Base-by-base conservation (phyloP, 2,797 vertebrate genomes). In the Artibeus lituratus region DNA sequence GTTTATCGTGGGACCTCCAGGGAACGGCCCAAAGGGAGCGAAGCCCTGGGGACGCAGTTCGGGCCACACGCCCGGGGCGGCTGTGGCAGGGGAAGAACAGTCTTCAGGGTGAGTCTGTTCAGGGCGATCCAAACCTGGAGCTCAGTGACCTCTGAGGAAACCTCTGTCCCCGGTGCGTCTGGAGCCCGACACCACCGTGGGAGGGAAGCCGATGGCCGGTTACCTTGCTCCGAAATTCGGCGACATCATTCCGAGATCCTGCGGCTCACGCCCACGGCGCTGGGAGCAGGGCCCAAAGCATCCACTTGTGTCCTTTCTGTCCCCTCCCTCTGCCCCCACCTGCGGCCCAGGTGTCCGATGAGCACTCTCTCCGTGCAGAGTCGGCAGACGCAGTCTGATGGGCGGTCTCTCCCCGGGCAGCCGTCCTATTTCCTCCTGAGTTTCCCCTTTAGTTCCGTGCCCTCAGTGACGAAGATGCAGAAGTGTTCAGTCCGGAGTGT, bases 401-500 rank as follows among this genome's bases (percentile, higher is more conserved):
- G 42, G 49, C 87, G 59, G 37, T 91, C 85, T 24, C 55, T 57
- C 39, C 7, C 22, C 42, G 88, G 47, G 32, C 62, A 89, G 42
- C 69, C 88, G 47, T 91, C 29, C 44, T 87, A 77, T 87, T 91
- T 87, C 89, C 59, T 96, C 70, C 26, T 57, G 81, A 22, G 39
- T 76, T 69, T 93, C 80, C 53, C 8, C 2, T 86, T 62, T 95
- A 42, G 35, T 94, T 84, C 39, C 22, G 6, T 18, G 62, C 76
- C 87, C 47, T 76, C 65, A 80, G 16, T 19, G 49, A 51, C 18
- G 89, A 89, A 84, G 51, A 93, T 44, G 18, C 39, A 89, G 26
- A 39, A 69, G 9, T 35, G 5, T 83, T 92, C 78, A 82, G 80
- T 59, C 19, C 19, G 74, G 74, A 87, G 10, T 44, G 11, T 49